These are phyloP conservation scores for Pangasianodon gigas DNA, from an alignment of 2,113 vertebrate genomes.

Conservation along the genomic window DNA sequence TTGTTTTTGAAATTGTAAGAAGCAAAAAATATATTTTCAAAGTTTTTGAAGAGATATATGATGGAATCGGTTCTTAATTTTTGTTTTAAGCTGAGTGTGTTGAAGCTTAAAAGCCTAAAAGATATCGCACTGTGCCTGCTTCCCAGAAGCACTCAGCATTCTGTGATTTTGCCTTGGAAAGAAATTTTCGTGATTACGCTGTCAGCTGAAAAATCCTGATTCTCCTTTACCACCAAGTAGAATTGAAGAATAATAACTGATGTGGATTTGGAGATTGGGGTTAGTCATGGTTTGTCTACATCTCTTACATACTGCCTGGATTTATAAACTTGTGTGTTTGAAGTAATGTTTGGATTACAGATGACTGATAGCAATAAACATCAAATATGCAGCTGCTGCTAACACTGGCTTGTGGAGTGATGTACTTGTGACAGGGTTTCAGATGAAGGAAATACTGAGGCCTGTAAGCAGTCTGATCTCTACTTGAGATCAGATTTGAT, in stretches of 20 bases:
- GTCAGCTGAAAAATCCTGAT: constrained; percentile 1
- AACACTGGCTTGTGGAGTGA: constrained; percentile 48
- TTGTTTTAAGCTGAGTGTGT: constrained; percentile 59
- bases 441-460: not conserved
- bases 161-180: constrained; percentile 7
- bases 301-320: constrained; percentile 57
- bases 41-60: constrained; percentile 62
- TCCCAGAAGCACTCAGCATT: constrained; percentile 32
- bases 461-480: not conserved
- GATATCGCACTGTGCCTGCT: constrained; percentile 75
- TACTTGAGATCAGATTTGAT: not conserved
- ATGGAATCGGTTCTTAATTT: constrained; percentile 49
- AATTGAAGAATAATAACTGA: constrained; percentile 10
- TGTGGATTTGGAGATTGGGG: constrained; percentile 42
- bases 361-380: constrained; percentile 78
- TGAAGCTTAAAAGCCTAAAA: constrained; percentile 56
- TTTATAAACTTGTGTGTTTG: constrained; percentile 54
- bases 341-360: constrained; percentile 62
- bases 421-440: constrained; percentile 20
- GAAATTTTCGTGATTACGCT: not conserved
- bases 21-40: constrained; percentile 67
- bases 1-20: constrained; percentile 64
- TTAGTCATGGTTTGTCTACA: constrained; percentile 34
- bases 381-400: constrained; percentile 77
- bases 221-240: not conserved